Base-by-base conservation (phyloP, 2,797 vertebrate species). In the Taeniopygia guttata region DNA sequence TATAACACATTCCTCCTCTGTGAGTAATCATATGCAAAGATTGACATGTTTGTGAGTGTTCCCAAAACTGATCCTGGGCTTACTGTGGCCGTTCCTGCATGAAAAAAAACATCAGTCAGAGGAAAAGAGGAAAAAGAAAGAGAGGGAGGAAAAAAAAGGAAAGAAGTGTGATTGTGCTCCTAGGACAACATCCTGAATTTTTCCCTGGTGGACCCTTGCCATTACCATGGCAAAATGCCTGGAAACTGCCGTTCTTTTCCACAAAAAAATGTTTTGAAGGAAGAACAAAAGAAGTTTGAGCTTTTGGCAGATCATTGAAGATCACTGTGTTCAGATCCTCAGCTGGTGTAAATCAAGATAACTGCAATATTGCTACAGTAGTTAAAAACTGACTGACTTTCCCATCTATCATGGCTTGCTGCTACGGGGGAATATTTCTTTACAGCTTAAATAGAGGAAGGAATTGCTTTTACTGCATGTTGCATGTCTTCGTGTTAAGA, bases 201-300 rank as follows among this genome's bases (percentile, higher is more conserved):
- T 93, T 93, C 87, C 69, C 62, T 81, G 29, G 81, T 92, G 90
- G 84, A 96, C 64, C 36, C 84, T 94, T 95, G 94, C 92, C 94
- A 96, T 93, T 93, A 80, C 64, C 51, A 58, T 96, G 95, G 95
- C 93, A 95, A 95, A 93, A 95, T 74, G 95, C 94, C 94, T 96
- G 93, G 93, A 96, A 96, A 95, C 80, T 89, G 85, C 85, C 7
- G 11, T 90, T 94, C 62, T 82, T 91, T 91, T 92, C 80, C 88
- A 92, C 70, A 90, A 89, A 93, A 92, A 95, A 93, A 84, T 91
- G n/a, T 95, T 96, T 95, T 95, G 81, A 95, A 77, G 72, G 84
- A 90, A 90, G 92, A 95, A 96, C 90, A 96, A 96, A 96, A 94
- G 90, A 95, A 90, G 95, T 90, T 96, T 87, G 90, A 93, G 64